Evolutionary conservation across 1,140 invertebrate genomes (phyloP), one percentile per base, ranked within the genome.

Genomic region (Drosophila nigromelanica): DNA sequence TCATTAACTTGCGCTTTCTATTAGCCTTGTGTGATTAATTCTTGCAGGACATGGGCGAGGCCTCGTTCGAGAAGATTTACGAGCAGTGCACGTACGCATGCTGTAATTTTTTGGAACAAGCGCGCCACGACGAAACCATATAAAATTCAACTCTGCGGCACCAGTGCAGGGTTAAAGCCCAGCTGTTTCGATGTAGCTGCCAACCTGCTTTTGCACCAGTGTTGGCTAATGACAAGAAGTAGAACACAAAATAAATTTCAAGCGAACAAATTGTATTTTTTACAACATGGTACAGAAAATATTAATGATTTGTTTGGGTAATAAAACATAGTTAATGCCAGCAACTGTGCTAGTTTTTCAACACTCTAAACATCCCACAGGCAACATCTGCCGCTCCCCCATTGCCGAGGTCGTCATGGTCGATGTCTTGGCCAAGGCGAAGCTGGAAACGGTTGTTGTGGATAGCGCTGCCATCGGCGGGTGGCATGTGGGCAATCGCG

Each of bases 371-470:
- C 24, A 54, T 7, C 8, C 92, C 91, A 85, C 69, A 94, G 97
- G 97, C 12, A 98, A 98, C 86, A 98, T 98, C 76, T 99, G 98
- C 91, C 94, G 98, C n/a, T 98, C 97, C 11, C 97, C 98, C 5
- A 98, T 98, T 72, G 97, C 97, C 15, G 97, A 98, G 92, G 97
- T 96, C 7, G 96, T 98, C 0, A 98, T 98, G 92, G 91, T 93
- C 30, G 94, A 98, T 72, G 90, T 94, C 8, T 92, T 97, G 7
- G 94, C 94, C 77, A 94, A 96, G 80, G 92, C 93, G 64, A 93
- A 94, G 42, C 76, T 95, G 5, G 75, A 92, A 1, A 92, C 95
- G 73, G 80, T 95, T 77, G 98, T 97, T 71, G 95, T 97, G 4
- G 97, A 99, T 85, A 98, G 97, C 93, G 97, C 97, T 2, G 98